phyloP scores from a whole-genome alignment of 2,888 invertebrate genomes.

The Oligia strigilis region DNA sequence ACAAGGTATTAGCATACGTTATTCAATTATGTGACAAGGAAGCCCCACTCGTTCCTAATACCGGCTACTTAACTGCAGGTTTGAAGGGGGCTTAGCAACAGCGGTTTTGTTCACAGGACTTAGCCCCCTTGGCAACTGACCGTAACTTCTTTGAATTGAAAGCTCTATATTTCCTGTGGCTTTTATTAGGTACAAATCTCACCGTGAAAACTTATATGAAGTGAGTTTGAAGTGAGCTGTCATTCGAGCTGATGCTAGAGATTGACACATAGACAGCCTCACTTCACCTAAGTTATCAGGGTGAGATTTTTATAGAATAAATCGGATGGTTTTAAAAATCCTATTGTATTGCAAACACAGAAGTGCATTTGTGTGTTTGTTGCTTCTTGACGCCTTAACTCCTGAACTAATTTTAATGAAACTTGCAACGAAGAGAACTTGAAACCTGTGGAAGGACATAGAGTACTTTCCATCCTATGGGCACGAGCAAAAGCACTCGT shows the following conservation, averaged over 20 bases:
- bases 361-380: neutral
- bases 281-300: neutral
- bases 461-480: neutral
- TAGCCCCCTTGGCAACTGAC: slow-evolving; percentile 21
- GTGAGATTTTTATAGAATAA: neutral
- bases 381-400: neutral
- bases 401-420: neutral
- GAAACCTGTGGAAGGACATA: neutral
- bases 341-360: neutral
- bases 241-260: too few relatives aligned
- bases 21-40: slow-evolving; percentile 64
- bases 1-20: slow-evolving; percentile 42
- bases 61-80: slow-evolving; percentile 32
- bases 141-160: slow-evolving; percentile 35
- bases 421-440: neutral
- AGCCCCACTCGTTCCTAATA: slow-evolving; percentile 46
- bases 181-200: neutral
- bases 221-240: too few relatives aligned
- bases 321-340: neutral
- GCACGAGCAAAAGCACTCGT: neutral
- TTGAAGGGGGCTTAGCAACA: slow-evolving; percentile 39
- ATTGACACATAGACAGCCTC: neutral
- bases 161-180: neutral
- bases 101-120: slow-evolving; percentile 40
- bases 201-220: neutral